Evolutionary conservation across 37 sponge, comb jelly and placozoan species (phyloP).

Genomic region (Oopsacas minuta): DNA sequence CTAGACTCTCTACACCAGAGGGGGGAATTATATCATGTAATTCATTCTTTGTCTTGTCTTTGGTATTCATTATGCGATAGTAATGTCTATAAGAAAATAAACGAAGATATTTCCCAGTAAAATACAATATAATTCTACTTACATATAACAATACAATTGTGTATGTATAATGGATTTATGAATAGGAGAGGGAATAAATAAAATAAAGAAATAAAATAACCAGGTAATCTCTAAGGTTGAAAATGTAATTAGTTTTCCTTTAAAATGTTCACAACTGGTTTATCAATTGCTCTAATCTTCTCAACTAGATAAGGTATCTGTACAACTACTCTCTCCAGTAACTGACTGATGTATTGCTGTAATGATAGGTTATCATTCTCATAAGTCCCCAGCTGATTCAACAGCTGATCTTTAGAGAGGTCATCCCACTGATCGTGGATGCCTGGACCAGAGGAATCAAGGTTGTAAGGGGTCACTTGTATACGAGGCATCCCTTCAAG

Average conservation of each 20-base stretch:
- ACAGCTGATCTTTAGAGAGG: not conserved
- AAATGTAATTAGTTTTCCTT: not conserved
- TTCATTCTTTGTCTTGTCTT: too few species aligned
- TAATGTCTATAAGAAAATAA: too few species aligned
- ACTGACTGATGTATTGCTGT: constrained; percentile 7
- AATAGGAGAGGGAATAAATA: not conserved
- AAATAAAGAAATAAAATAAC: not conserved
- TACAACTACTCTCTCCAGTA: constrained; percentile 1
- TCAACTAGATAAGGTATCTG: not conserved
- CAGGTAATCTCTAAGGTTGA: not conserved
- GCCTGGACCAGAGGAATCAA: not conserved
- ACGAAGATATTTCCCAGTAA: too few species aligned
- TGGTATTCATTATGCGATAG: too few species aligned
- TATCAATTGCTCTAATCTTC: not conserved
- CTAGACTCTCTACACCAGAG: not conserved
- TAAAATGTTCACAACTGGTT: constrained; percentile 9
- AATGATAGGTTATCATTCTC: not conserved
- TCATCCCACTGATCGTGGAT: not conserved
- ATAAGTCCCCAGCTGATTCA: constrained; percentile 2
- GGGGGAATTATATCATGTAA: not conserved
- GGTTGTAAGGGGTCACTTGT: constrained; percentile 26
- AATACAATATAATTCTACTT: too few species aligned
- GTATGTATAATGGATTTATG: too few species aligned
- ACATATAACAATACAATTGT: too few species aligned
- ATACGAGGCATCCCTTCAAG: constrained; percentile 43